Conservation (phyloP, 2,888 invertebrate species). For the Drosophila rubida region DNA sequence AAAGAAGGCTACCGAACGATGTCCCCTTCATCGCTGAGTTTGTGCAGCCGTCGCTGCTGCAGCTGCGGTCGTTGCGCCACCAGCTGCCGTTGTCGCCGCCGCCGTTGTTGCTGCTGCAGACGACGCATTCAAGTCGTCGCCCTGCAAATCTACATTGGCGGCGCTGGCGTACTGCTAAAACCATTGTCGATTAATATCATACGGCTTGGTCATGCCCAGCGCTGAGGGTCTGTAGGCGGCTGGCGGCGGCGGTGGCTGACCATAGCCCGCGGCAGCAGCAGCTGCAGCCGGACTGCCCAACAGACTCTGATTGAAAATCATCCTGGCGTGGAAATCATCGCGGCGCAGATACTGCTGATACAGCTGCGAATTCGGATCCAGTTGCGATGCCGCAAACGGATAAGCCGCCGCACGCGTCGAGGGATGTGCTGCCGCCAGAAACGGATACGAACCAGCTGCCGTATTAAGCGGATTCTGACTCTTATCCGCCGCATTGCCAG, state of each 20-base stretch:
- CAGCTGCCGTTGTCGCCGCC: constrained; percentile 27
- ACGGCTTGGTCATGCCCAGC: constrained; percentile 89
- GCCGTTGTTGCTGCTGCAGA: constrained; percentile 50
- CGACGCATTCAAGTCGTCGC: constrained; percentile 69
- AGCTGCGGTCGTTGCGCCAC: constrained; percentile 11
- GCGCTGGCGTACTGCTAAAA: constrained; percentile 86
- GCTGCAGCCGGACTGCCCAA: constrained; percentile 85
- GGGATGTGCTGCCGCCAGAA: constrained; percentile 87
- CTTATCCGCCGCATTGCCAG: constrained; percentile 82
- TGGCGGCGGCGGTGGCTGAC: constrained; percentile 87
- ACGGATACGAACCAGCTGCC: constrained; percentile 86
- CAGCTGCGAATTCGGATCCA: constrained; percentile 88
- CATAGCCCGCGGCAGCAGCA: constrained; percentile 89
- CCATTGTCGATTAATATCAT: constrained; percentile 90
- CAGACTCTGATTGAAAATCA: constrained; percentile 85
- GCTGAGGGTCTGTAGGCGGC: constrained; percentile 86
- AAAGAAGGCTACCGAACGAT: constrained; percentile 13
- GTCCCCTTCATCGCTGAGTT: constrained; percentile 11
- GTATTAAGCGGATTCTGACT: constrained; percentile 84
- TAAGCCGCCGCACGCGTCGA: constrained; percentile 86
- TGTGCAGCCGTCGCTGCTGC: constrained; percentile 25
- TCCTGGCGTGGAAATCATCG: constrained; percentile 88
- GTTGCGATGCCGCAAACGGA: constrained; percentile 85
- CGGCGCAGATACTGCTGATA: constrained; percentile 91
- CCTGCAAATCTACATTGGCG: constrained; percentile 77